Conservation (phyloP, 1,140 invertebrate genomes). For the Bactericera cockerelli region DNA sequence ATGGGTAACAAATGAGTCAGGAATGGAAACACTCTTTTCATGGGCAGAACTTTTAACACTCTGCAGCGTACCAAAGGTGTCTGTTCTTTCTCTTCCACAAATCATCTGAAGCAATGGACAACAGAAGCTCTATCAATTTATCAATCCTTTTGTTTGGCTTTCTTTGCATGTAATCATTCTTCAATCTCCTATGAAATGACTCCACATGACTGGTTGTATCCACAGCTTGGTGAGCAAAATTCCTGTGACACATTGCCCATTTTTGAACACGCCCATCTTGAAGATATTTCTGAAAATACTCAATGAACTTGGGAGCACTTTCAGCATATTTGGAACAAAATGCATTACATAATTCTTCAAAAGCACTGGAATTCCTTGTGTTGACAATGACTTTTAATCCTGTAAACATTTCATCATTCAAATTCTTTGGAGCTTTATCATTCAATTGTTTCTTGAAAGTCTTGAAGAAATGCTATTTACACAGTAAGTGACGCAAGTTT, state of each 20-base stretch:
- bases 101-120: neutral
- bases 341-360: neutral
- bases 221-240: slow-evolving; percentile 6
- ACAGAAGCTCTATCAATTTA: neutral
- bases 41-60: too few species aligned
- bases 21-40: too few species aligned
- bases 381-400: slow-evolving; percentile 7
- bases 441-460: slow-evolving; percentile 12
- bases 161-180: neutral
- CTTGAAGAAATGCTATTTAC: slow-evolving; percentile 11
- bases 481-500: slow-evolving; percentile 6
- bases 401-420: neutral
- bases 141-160: slow-evolving; percentile 8
- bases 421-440: slow-evolving; percentile 4
- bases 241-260: slow-evolving; percentile 9
- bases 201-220: slow-evolving; percentile 7
- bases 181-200: slow-evolving; percentile 8
- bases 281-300: neutral
- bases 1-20: too few species aligned
- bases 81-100: neutral
- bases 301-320: neutral
- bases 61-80: too few species aligned
- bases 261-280: neutral
- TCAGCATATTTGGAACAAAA: slow-evolving; percentile 2
- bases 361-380: neutral